Evolutionary conservation across 1,140 invertebrate genomes (phyloP), one percentile per base, ranked within the genome.

Genomic region (Tyrophagus putrescentiae): DNA sequence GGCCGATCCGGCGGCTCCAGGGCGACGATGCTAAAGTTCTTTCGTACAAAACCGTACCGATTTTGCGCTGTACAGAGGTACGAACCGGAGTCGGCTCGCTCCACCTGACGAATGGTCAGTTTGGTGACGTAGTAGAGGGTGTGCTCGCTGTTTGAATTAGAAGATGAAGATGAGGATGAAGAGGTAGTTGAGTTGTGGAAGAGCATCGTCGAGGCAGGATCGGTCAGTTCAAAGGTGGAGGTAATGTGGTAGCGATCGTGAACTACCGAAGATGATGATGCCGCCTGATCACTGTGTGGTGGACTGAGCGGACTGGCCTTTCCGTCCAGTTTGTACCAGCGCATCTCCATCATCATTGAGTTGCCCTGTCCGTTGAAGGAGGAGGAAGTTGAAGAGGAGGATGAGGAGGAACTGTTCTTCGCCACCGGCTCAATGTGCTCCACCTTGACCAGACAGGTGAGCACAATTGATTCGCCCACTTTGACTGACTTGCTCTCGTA

Each of bases 1-100:
- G 72, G 70, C 0, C 70, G 63, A 45, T 73, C 71, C 18, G 73
- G 72, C 4, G 57, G 59, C 53, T 75, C 72, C 70, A 62, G 7
- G 54, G 66, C 42, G 18, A 16, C 60, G 9, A 60, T 16, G 13
- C 32, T 34, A 36, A 60, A 62, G 36, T 53, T 52, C 60, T 58
- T 59, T 21, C 18, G 44, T 29, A 60, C 29, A 18, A 28, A 9
- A 13, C 39, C 57, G 28, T 13, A 60, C 25, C 2, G 56, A 27
- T 60, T 57, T 44, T 16, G 21, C 33, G 7, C 42, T 33, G 52
- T 42, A 48, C 61, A 57, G 39, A 48, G 39, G 39, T 31, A 58
- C 34, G 33, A 13, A 16, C 39, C 56, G n/a, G 31, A 36, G 31
- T 48, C 39, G 13, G 23, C 29, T 48, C 41, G 53, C 32, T 58